phyloP scores from a whole-genome alignment of 2,888 invertebrate species.

The Oscheius sp. region DNA sequence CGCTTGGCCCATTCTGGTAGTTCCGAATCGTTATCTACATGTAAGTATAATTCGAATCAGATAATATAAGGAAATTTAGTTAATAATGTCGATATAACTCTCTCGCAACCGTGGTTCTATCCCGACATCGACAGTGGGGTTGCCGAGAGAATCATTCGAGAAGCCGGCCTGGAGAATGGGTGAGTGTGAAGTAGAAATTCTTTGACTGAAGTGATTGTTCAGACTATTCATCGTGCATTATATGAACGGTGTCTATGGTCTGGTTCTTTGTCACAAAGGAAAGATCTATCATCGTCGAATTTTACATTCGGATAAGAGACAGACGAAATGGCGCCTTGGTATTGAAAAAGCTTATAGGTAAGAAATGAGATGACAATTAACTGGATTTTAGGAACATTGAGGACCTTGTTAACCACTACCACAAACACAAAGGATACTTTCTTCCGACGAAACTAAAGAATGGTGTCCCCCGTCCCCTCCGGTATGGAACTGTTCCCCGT shows the following conservation, averaged over 20 bases:
- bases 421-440: constrained; percentile 44
- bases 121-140: constrained; percentile 33
- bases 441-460: constrained; percentile 38
- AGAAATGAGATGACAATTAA: background rate
- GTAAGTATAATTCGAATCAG: background rate
- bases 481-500: constrained; percentile 6
- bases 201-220: background rate
- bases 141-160: constrained; percentile 44
- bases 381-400: constrained; percentile 40
- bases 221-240: constrained; percentile 23
- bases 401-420: constrained; percentile 51
- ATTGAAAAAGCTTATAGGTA: constrained; percentile 20
- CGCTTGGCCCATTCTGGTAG: constrained; percentile 31
- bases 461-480: constrained; percentile 38
- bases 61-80: constrained; percentile 2
- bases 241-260: constrained; percentile 6
- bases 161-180: constrained; percentile 42
- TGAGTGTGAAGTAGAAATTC: background rate
- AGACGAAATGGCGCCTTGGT: constrained; percentile 2
- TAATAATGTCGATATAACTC: constrained; percentile 35
- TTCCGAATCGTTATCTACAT: constrained; percentile 24
- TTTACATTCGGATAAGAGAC: background rate
- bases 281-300: constrained; percentile 20
- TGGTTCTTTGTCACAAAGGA: constrained; percentile 13
- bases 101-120: constrained; percentile 52